Conservation (phyloP, 2,888 invertebrate genomes). For the Azorinus chamasolen region DNA sequence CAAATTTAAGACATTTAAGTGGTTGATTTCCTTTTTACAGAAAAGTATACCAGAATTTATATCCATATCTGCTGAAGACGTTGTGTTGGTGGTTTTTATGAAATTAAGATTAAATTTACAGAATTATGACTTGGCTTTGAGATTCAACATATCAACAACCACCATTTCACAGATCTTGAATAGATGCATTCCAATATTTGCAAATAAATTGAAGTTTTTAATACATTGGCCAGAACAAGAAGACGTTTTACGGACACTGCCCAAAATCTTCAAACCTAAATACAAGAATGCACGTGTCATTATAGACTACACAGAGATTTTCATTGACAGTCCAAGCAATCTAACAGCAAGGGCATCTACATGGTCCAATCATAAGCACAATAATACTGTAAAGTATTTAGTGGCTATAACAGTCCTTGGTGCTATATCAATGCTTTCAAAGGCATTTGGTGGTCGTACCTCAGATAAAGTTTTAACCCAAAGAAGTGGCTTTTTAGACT, state of each 20-base stretch:
- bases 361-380: slow-evolving; percentile 33
- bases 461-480: slow-evolving; percentile 36
- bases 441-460: slow-evolving; percentile 27
- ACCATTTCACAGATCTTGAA: slow-evolving; percentile 7
- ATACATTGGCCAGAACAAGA: slow-evolving; percentile 32
- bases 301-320: slow-evolving; percentile 40
- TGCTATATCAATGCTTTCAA: slow-evolving; percentile 20
- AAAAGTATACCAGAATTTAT: too few species aligned
- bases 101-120: slow-evolving; percentile 18
- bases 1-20: too few species aligned
- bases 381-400: slow-evolving; percentile 34
- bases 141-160: slow-evolving; percentile 24
- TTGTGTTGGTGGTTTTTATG: too few species aligned
- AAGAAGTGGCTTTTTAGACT: slow-evolving; percentile 24
- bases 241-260: slow-evolving; percentile 20
- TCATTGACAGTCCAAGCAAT: slow-evolving; percentile 30
- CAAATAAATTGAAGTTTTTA: slow-evolving; percentile 10
- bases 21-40: too few species aligned
- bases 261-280: slow-evolving; percentile 22
- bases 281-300: slow-evolving; percentile 25
- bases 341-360: slow-evolving; percentile 27
- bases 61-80: too few species aligned
- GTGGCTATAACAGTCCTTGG: slow-evolving; percentile 38
- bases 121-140: slow-evolving; percentile 23
- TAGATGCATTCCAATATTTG: slow-evolving; percentile 6